These are phyloP conservation scores for Zaprionus davidi DNA, from an alignment of 1,140 invertebrate species.

Conservation along the genomic window DNA sequence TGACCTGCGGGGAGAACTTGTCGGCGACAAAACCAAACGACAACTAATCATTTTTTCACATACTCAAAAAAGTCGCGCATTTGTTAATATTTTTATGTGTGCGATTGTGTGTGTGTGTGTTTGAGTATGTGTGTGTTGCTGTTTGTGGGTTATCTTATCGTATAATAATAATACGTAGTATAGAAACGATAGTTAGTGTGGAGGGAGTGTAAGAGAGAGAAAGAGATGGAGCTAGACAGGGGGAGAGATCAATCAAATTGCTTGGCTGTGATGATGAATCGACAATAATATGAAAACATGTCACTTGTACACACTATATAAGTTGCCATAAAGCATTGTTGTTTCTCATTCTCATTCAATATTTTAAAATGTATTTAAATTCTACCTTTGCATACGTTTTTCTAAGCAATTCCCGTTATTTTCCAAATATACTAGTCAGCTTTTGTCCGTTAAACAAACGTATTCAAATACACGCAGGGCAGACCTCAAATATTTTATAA, in stretches of 20 bases:
- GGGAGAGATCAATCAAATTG: neutral
- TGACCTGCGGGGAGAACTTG: slow-evolving; percentile 43
- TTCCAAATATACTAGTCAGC: slow-evolving; percentile 1
- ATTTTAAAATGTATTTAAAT: neutral
- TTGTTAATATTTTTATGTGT: slow-evolving; percentile 36
- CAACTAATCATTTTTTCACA: slow-evolving; percentile 61
- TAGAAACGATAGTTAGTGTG: slow-evolving; percentile 30
- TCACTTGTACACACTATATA: neutral
- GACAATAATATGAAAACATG: neutral
- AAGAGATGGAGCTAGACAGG: neutral
- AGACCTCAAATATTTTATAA: neutral
- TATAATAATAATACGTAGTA: slow-evolving; percentile 32
- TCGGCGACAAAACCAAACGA: slow-evolving; percentile 48
- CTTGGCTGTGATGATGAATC: neutral
- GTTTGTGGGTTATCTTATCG: slow-evolving; percentile 45
- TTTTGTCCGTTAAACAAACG: slow-evolving; percentile 24
- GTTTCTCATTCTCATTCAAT: neutral
- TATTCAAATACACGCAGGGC: neutral
- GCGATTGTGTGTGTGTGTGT: slow-evolving; percentile 4
- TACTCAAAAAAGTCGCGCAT: slow-evolving; percentile 22
- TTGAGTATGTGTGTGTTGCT: slow-evolving; percentile 5
- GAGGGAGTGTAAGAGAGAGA: neutral
- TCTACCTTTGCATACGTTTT: neutral
- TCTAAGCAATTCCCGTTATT: neutral
- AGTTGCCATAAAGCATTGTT: neutral